Percentiles rank a stretch among this genome's conserved stretches.
These are phyloP conservation scores for Sciurus vulgaris DNA, from an alignment of 2,797 vertebrate genomes.

Conservation along the genomic window DNA sequence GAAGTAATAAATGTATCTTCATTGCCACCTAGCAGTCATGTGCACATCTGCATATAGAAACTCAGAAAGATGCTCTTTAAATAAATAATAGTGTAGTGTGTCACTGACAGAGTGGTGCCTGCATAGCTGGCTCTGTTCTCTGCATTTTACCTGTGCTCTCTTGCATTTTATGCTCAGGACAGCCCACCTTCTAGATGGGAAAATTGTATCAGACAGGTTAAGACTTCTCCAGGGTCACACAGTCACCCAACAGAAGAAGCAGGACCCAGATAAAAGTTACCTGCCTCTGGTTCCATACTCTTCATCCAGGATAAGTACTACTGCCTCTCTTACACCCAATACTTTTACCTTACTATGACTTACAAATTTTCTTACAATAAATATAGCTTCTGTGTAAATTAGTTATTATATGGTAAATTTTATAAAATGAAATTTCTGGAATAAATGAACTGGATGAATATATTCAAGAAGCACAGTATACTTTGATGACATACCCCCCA, in stretches of 20 bases:
- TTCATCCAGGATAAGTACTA: background rate
- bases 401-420: background rate
- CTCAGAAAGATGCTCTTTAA: background rate
- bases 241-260: background rate
- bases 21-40: background rate
- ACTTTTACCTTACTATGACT: background rate
- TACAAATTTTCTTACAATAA: background rate
- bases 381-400: background rate
- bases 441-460: background rate
- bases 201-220: background rate
- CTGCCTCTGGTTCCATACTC: background rate
- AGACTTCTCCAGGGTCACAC: background rate
- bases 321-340: background rate
- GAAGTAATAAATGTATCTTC: background rate
- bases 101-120: background rate
- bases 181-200: background rate
- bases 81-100: background rate
- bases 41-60: background rate
- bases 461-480: background rate
- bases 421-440: background rate
- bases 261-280: background rate
- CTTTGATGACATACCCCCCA: background rate
- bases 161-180: background rate
- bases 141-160: background rate
- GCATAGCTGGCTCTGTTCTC: background rate